Evolutionary conservation across 37 sponge, comb jelly and placozoan species (phyloP).

Genomic region (Cladorhizidae sp.): DNA sequence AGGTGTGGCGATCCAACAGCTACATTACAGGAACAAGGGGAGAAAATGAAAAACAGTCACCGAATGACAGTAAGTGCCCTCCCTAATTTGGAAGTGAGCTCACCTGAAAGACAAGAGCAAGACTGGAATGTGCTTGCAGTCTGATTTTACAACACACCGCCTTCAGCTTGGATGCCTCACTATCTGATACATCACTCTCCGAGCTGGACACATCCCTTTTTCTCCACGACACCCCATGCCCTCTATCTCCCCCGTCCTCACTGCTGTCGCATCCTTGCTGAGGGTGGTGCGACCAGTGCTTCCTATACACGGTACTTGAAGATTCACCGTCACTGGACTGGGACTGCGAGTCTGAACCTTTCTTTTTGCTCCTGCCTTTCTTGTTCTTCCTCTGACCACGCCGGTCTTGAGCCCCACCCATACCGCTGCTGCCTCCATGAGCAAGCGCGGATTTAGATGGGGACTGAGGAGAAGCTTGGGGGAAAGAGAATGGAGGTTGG

Average conservation of each 20-base stretch:
- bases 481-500: constrained; percentile 21
- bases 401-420: constrained; percentile 28
- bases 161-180: constrained; percentile 13
- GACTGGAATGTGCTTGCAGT: constrained; percentile 24
- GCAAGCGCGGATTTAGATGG: background rate
- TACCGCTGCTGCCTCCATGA: background rate
- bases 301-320: background rate
- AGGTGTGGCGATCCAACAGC: constrained; percentile 39
- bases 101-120: constrained; percentile 29
- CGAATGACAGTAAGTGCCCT: too few species aligned
- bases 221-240: background rate
- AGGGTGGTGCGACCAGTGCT: background rate
- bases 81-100: background rate
- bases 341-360: background rate
- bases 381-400: background rate
- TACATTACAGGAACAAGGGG: background rate
- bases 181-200: constrained; percentile 56
- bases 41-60: background rate
- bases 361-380: background rate
- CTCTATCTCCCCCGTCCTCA: background rate
- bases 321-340: constrained; percentile 20
- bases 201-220: constrained; percentile 27
- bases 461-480: background rate
- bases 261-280: background rate
- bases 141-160: constrained; percentile 18